phyloP scores from a whole-genome alignment of 1,140 invertebrate species.

The Drosophila orena region DNA sequence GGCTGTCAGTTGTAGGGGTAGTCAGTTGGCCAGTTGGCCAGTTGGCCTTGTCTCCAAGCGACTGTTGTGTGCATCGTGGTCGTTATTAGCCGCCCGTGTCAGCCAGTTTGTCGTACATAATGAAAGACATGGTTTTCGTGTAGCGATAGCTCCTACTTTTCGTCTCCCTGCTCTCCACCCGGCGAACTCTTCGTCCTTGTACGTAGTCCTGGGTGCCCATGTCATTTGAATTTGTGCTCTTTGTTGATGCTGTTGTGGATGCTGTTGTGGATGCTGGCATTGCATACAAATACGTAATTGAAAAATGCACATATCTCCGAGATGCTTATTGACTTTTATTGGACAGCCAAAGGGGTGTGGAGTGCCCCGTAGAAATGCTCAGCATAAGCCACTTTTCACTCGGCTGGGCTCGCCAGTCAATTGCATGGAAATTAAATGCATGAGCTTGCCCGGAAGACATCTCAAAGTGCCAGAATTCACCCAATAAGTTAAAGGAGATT shows the following conservation, averaged over 20 bases:
- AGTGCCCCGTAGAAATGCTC: conserved; percentile 31
- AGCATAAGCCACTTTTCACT: conserved; percentile 37
- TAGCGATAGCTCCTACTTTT: conserved; percentile 34
- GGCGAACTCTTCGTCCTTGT: conserved; percentile 25
- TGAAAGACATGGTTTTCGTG: conserved; percentile 80
- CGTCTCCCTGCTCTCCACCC: neutral
- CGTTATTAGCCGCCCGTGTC: conserved; percentile 79
- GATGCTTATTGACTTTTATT: conserved; percentile 80
- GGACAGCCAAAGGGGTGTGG: conserved; percentile 55
- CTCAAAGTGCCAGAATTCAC: conserved; percentile 19
- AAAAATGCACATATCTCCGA: conserved; percentile 77
- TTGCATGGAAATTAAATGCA: conserved; percentile 54
- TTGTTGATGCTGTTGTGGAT: conserved; percentile 41
- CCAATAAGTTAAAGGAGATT: conserved; percentile 2
- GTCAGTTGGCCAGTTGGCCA: conserved; percentile 9
- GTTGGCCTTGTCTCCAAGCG: conserved; percentile 15
- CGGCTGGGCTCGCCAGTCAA: conserved; percentile 33
- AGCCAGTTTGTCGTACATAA: conserved; percentile 80
- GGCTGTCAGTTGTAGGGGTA: neutral
- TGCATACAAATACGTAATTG: conserved; percentile 75
- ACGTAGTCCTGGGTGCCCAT: conserved; percentile 36
- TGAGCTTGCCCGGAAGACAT: conserved; percentile 15
- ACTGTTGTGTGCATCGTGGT: conserved; percentile 33
- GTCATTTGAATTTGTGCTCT: conserved; percentile 79
- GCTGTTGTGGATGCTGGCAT: conserved; percentile 55